These are phyloP conservation scores for Dynastes tityus DNA, from an alignment of 2,888 invertebrate genomes.

Conservation along the genomic window DNA sequence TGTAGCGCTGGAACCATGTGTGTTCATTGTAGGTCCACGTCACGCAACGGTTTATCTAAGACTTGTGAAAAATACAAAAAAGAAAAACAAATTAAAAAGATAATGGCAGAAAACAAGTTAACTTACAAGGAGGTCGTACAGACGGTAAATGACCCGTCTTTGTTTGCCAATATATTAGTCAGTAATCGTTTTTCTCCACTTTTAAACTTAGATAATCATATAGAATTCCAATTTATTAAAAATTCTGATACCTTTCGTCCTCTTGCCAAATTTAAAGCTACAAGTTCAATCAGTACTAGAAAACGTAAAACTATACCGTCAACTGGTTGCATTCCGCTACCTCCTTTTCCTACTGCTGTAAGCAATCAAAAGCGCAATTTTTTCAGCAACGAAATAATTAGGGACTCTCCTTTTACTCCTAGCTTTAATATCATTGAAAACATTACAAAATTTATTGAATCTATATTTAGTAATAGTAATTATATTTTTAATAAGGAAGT, in stretches of 20 bases:
- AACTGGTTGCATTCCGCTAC: neutral
- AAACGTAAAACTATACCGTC: neutral
- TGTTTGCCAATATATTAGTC: neutral
- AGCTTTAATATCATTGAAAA: no score
- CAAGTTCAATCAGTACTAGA: neutral
- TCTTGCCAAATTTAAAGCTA: neutral
- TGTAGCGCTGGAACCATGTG: neutral
- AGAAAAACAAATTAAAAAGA: conserved; percentile 6
- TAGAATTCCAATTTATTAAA: neutral
- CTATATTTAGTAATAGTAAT: no score
- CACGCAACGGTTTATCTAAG: neutral
- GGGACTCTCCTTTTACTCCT: no score
- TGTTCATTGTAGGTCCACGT: neutral
- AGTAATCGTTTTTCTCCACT: neutral
- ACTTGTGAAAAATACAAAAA: neutral
- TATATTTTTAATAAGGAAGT: no score
- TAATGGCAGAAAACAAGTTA: neutral
- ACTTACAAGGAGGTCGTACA: neutral
- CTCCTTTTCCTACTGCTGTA: no score
- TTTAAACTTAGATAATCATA: neutral
- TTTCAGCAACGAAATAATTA: no score
- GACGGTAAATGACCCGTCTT: neutral
- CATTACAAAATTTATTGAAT: no score
- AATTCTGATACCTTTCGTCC: neutral
- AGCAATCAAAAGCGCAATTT: no score